A percentile compares a stretch with the other conserved stretches of the same genome.
phyloP scores from a whole-genome alignment of 1,140 invertebrate genomes.

The Gonatopus flavifemur region DNA sequence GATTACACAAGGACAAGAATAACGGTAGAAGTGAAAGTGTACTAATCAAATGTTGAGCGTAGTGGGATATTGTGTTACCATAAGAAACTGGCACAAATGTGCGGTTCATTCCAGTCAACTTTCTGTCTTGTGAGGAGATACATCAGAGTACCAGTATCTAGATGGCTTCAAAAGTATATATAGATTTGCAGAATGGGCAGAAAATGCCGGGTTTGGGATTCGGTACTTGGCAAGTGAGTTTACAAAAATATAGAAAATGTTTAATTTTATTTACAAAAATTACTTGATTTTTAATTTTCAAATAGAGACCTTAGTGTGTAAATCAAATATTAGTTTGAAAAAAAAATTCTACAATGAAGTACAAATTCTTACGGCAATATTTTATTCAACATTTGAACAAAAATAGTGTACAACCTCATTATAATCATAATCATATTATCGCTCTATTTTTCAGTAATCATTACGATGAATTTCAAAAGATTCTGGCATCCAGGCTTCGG shows the following conservation, averaged over 20 bases:
- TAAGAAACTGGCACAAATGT: background rate
- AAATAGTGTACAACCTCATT: too few relatives aligned
- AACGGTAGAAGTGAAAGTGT: background rate
- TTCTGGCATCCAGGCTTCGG: too few relatives aligned
- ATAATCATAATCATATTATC: too few relatives aligned
- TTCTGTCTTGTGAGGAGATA: background rate
- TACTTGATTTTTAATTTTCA: too few relatives aligned
- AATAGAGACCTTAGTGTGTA: too few relatives aligned
- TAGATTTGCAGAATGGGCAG: conserved; percentile 49
- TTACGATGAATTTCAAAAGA: too few relatives aligned
- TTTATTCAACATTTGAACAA: too few relatives aligned
- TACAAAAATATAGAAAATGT: too few relatives aligned
- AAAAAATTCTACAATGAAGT: too few relatives aligned
- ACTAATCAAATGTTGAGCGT: background rate
- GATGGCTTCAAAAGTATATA: conserved; percentile 19
- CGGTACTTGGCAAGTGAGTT: conserved; percentile 67
- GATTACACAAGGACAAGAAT: background rate
- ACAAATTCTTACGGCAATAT: too few relatives aligned
- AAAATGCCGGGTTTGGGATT: conserved; percentile 66
- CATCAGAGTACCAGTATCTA: background rate
- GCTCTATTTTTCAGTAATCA: too few relatives aligned
- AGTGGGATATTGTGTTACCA: background rate
- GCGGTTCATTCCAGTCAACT: conserved; percentile 1
- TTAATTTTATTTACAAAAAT: background rate
- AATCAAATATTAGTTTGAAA: too few relatives aligned